Evolutionary conservation across 2,797 vertebrate genomes (phyloP).

Genomic region (Tragelaphus eurycerus): DNA sequence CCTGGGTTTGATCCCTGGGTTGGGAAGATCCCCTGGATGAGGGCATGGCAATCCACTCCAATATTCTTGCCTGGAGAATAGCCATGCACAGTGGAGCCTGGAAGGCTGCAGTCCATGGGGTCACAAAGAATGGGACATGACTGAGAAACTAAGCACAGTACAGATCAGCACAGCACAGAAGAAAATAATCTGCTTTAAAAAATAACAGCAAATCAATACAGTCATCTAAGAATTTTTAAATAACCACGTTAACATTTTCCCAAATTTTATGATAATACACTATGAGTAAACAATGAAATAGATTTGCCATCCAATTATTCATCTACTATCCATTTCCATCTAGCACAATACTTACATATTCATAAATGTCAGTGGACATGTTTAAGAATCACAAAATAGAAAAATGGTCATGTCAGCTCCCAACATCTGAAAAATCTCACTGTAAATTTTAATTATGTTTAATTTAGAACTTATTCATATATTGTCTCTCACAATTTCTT

Average conservation of each 20-base stretch:
- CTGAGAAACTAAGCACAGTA: background rate
- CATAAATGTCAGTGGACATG: background rate
- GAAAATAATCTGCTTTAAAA: background rate
- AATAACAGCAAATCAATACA: background rate
- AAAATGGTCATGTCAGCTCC: background rate
- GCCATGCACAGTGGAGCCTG: background rate
- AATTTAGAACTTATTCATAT: background rate
- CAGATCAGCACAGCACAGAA: background rate
- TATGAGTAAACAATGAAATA: background rate
- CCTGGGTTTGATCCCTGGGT: background rate
- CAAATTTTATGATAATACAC: background rate
- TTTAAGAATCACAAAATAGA: constrained; percentile 14
- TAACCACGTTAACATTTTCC: background rate
- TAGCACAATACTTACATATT: background rate
- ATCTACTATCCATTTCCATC: background rate
- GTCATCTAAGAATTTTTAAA: background rate
- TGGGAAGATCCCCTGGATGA: background rate
- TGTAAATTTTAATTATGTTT: background rate
- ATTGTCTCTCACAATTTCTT: background rate
- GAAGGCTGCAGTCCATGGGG: background rate
- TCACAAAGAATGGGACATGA: background rate
- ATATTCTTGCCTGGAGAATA: background rate
- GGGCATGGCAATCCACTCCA: background rate
- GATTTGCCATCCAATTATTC: background rate
- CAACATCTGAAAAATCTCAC: background rate